Conservation (phyloP, 2,797 vertebrate species). For the Cynopterus sphinx region DNA sequence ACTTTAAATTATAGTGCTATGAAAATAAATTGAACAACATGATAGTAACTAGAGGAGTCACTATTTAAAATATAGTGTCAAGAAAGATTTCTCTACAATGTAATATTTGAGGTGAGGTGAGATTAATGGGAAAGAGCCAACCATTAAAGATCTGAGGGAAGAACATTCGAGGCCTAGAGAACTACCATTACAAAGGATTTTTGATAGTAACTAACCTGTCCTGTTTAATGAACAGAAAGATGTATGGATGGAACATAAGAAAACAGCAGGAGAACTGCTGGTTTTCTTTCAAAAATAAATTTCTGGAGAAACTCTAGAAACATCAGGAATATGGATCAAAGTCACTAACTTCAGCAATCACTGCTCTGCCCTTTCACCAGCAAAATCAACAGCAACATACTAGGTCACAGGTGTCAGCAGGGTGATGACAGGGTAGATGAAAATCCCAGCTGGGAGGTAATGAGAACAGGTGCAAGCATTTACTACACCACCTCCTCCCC, state of each 20-base stretch:
- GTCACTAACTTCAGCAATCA: not conserved
- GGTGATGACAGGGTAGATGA: not conserved
- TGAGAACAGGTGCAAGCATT: conserved; percentile 28
- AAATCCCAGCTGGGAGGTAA: not conserved
- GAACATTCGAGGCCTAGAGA: not conserved
- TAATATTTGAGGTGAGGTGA: not conserved
- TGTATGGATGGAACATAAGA: not conserved
- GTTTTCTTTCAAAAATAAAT: not conserved
- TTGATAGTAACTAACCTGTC: not conserved
- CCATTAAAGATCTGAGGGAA: not conserved
- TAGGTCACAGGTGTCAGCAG: conserved; percentile 54
- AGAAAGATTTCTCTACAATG: not conserved
- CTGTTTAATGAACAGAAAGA: not conserved
- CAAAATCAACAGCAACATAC: not conserved
- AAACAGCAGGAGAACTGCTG: not conserved
- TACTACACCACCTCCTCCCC: not conserved
- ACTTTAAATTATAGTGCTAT: not conserved
- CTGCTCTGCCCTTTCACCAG: not conserved
- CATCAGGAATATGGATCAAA: not conserved
- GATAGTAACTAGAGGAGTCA: not conserved
- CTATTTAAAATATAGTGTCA: not conserved
- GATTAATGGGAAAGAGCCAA: not conserved
- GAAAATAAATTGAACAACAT: not conserved
- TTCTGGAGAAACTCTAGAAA: not conserved
- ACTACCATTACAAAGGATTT: not conserved